Base-by-base conservation (phyloP, 23 tunicate species). In the Trididemnum miniatum region DNA sequence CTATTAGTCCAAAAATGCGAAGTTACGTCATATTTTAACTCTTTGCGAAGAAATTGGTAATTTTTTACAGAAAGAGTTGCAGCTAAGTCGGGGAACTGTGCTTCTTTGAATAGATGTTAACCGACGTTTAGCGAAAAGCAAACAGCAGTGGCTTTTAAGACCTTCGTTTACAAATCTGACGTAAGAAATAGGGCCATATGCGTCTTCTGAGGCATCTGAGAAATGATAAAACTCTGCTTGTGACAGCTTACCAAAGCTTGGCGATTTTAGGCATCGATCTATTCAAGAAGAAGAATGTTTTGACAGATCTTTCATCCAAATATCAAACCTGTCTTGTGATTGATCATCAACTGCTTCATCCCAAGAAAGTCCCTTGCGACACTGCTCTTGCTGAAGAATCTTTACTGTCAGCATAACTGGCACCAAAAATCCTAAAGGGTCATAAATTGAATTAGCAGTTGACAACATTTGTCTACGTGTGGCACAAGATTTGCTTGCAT, bases 1-100 rank as follows among this genome's bases (percentile, higher is more conserved):
- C 84, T 65, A 22, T 85, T 84, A 27, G 83, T 78, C 83, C 89
- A 78, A 26, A 85, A 84, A 34, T 35, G 35, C 28, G 76, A 50
- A 40, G 4, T 31, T 0, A 25, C 26, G 24, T 76, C 54, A 1
- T 51, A 35, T 50, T 20, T 34, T 67, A 84, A 83, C 40, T 77
- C 89, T 9, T 64, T 59, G 30, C 83, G 89, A 20, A 84, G 34
- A 65, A 77, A 3, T 12, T 15, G 23, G 71, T 76, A 83, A 0
- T 38, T 37, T 20, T 34, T 62, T 15, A 35, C 76, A 22, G 89
- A 77, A 25, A 85, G 22, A 31, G 65, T 66, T 0, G 84, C 89
- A 59, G 31, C 78, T 84, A 49, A 85, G 39, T 0, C 84, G 52
- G 4, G 89, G 84, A 33, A 85, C 50, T 22, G 84, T 78, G 2